Percentiles rank a stretch among this genome's conserved stretches.
phyloP scores from a whole-genome alignment of 1,140 invertebrate genomes.

The Meloidogyne hapla region DNA sequence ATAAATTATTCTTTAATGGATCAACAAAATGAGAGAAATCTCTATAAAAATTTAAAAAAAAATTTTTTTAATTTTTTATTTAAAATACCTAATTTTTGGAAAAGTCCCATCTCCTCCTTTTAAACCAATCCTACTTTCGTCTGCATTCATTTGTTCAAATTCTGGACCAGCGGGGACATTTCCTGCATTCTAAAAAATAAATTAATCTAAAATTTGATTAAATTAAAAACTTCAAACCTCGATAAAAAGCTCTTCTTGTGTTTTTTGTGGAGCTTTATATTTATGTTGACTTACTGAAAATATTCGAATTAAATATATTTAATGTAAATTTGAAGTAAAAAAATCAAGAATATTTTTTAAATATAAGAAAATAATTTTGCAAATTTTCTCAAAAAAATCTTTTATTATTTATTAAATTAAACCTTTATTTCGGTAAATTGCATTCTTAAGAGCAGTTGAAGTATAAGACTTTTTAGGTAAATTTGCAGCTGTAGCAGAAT shows the following conservation, averaged over 20 bases:
- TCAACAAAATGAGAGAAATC: constrained; percentile 18
- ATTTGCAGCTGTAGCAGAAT: background rate
- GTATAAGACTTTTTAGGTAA: background rate
- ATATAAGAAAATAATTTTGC: too few relatives aligned
- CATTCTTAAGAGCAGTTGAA: background rate
- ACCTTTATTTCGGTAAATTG: background rate
- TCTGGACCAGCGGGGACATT: background rate
- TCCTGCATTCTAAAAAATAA: background rate
- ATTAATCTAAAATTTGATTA: too few relatives aligned
- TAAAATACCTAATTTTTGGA: background rate
- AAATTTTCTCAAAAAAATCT: background rate
- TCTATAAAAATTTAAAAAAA: background rate
- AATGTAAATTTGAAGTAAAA: too few relatives aligned
- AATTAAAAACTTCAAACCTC: too few relatives aligned
- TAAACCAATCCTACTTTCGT: background rate
- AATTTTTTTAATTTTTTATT: background rate
- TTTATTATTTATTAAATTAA: background rate
- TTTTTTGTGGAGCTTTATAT: constrained; percentile 6
- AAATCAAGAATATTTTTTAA: too few relatives aligned
- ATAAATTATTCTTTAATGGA: background rate
- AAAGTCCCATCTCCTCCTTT: background rate
- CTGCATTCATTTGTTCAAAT: background rate
- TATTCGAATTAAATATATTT: too few relatives aligned
- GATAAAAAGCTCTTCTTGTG: constrained; percentile 9
- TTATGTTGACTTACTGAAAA: constrained; percentile 4